Percentiles rank a stretch among this genome's conserved stretches.
These are phyloP conservation scores for Hemibagrus guttatus DNA, from an alignment of 2,797 vertebrate genomes.

Conservation along the genomic window DNA sequence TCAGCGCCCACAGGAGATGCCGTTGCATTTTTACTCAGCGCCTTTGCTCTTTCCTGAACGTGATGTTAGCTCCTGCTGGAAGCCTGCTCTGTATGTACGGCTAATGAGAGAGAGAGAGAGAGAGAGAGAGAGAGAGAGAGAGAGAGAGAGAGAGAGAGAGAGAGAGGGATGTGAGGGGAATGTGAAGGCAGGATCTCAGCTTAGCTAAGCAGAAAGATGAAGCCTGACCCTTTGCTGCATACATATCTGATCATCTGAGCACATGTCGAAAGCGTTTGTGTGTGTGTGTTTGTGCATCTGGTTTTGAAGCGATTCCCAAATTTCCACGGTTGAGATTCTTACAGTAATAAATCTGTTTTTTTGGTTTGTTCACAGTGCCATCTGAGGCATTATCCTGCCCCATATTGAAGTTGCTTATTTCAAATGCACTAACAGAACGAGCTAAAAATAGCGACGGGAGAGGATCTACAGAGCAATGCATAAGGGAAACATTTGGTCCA, in stretches of 20 bases:
- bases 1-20: constrained; percentile 81
- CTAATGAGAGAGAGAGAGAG: constrained; percentile 51
- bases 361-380: constrained; percentile 4
- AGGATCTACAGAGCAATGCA: constrained; percentile 37
- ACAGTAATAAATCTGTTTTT: constrained; percentile 29
- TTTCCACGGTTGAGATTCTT: neutral
- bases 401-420: constrained; percentile 45
- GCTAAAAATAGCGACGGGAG: constrained; percentile 57
- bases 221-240: constrained; percentile 47
- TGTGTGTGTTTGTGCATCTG: neutral
- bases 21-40: constrained; percentile 70
- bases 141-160: constrained; percentile 16
- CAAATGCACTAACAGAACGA: constrained; percentile 52
- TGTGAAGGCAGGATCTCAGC: constrained; percentile 49
- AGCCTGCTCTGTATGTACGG: constrained; percentile 49
- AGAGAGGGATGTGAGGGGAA: constrained; percentile 14
- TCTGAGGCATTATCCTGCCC: constrained; percentile 50
- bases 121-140: constrained; percentile 37
- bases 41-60: constrained; percentile 52
- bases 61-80: constrained; percentile 58
- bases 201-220: constrained; percentile 61
- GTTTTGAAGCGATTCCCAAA: constrained; percentile 33
- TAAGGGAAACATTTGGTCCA: constrained; percentile 50
- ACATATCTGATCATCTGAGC: constrained; percentile 32
- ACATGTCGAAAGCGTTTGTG: neutral